phyloP scores from a whole-genome alignment of 37 sponge, comb jelly and placozoan genomes.

The Spongia lamella region DNA sequence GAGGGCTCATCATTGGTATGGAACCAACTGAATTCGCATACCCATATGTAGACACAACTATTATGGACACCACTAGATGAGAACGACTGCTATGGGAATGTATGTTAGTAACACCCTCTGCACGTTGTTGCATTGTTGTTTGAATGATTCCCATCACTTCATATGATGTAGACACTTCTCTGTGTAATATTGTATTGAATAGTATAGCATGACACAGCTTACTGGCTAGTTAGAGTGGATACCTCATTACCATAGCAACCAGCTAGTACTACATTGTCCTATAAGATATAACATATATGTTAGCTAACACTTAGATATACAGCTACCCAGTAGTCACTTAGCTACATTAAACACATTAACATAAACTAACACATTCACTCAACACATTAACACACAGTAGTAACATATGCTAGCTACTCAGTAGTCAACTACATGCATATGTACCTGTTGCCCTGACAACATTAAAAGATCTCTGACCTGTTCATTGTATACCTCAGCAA shows the following conservation, averaged over 20 bases:
- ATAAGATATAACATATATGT: too few species aligned
- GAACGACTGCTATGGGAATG: constrained; percentile 71
- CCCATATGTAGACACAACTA: constrained; percentile 18
- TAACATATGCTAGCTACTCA: too few species aligned
- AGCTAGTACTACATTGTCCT: too few species aligned
- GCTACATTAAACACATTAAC: too few species aligned
- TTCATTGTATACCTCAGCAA: constrained; percentile 68
- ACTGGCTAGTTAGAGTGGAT: neutral
- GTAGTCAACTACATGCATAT: too few species aligned
- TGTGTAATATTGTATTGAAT: neutral
- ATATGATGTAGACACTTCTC: neutral
- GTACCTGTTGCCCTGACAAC: too few species aligned
- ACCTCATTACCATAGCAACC: too few species aligned
- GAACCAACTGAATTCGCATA: neutral
- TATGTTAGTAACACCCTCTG: constrained; percentile 42
- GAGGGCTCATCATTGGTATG: constrained; percentile 23
- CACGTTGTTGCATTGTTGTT: constrained; percentile 40
- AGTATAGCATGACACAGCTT: constrained; percentile 8
- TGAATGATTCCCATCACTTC: constrained; percentile 38
- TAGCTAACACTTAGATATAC: too few species aligned
- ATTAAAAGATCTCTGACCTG: constrained; percentile 47
- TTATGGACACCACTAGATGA: constrained; percentile 66
- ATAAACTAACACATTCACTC: too few species aligned
- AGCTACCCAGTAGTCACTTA: too few species aligned
- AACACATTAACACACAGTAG: too few species aligned